Conservation (phyloP, 2,888 invertebrate species). For the Drosophila borealis region DNA sequence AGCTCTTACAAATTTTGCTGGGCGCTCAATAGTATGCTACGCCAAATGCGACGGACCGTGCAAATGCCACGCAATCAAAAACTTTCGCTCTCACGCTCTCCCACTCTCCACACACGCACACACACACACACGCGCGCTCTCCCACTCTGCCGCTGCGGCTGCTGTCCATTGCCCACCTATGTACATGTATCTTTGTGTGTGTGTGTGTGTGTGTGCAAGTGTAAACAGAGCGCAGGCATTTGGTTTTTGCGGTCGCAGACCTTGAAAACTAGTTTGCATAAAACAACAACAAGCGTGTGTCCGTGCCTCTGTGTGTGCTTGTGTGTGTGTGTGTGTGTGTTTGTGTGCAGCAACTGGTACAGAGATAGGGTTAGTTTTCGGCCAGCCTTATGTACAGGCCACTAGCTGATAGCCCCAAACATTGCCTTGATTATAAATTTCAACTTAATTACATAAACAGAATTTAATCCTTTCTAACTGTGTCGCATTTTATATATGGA, state of each 20-base stretch:
- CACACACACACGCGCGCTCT: background rate
- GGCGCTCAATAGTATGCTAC: slow-evolving; percentile 60
- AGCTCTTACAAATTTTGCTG: slow-evolving; percentile 17
- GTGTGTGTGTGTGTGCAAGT: slow-evolving; percentile 15
- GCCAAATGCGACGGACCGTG: slow-evolving; percentile 71
- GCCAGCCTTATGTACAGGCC: slow-evolving; percentile 37
- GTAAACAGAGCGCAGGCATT: slow-evolving; percentile 37
- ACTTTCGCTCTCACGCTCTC: slow-evolving; percentile 41
- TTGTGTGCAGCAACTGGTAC: slow-evolving; percentile 15
- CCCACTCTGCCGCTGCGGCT: background rate
- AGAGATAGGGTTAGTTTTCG: slow-evolving; percentile 16
- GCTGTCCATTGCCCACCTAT: slow-evolving; percentile 49
- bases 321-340: slow-evolving; percentile 18
- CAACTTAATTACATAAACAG: slow-evolving; percentile 82
- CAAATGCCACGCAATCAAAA: slow-evolving; percentile 69
- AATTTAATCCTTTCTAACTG: slow-evolving; percentile 79
- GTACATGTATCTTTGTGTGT: slow-evolving; percentile 10
- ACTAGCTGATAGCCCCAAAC: slow-evolving; percentile 49
- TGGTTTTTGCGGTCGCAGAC: slow-evolving; percentile 74
- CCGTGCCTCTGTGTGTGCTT: slow-evolving; percentile 1
- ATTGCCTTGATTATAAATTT: slow-evolving; percentile 80
- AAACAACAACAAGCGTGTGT: slow-evolving; percentile 52
- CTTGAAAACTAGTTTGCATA: slow-evolving; percentile 77
- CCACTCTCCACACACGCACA: slow-evolving; percentile 2
- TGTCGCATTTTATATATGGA: slow-evolving; percentile 55